These are phyloP conservation scores for Heliconius cydno DNA, from an alignment of 2,888 invertebrate genomes.

Conservation along the genomic window DNA sequence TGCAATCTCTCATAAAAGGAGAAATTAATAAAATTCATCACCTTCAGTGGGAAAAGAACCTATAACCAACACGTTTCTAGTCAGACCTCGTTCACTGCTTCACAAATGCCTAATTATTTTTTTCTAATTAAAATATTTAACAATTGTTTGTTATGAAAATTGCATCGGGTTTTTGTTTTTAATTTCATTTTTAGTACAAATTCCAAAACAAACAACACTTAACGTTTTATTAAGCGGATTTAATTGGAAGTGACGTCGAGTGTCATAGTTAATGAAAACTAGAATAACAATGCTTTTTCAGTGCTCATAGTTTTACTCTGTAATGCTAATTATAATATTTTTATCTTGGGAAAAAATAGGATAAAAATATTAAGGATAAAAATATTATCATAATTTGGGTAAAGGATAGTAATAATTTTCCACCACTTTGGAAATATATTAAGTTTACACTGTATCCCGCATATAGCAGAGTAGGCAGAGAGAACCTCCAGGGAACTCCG, in stretches of 20 bases:
- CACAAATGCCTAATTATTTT: neutral
- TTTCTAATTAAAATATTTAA: neutral
- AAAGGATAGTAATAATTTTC: neutral
- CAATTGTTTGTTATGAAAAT: neutral
- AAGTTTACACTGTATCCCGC: too few relatives aligned
- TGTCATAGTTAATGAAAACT: slow-evolving; percentile 38
- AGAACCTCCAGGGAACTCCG: too few relatives aligned
- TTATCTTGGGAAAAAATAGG: neutral
- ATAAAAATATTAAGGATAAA: neutral
- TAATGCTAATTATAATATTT: slow-evolving; percentile 19
- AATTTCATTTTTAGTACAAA: slow-evolving; percentile 18
- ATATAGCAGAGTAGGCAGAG: too few relatives aligned
- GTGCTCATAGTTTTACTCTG: neutral
- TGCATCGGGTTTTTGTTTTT: neutral
- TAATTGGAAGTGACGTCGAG: slow-evolving; percentile 39
- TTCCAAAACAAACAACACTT: slow-evolving; percentile 28
- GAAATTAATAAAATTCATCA: too few relatives aligned
- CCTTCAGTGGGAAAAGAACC: too few relatives aligned
- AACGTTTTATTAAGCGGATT: slow-evolving; percentile 36
- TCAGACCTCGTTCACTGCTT: neutral
- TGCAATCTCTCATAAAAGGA: too few relatives aligned
- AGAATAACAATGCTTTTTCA: slow-evolving; percentile 13
- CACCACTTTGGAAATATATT: neutral
- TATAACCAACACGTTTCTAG: neutral
- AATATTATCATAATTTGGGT: neutral